Evolutionary conservation across 2,113 vertebrate species (phyloP).

Genomic region (Anhinga rufa): DNA sequence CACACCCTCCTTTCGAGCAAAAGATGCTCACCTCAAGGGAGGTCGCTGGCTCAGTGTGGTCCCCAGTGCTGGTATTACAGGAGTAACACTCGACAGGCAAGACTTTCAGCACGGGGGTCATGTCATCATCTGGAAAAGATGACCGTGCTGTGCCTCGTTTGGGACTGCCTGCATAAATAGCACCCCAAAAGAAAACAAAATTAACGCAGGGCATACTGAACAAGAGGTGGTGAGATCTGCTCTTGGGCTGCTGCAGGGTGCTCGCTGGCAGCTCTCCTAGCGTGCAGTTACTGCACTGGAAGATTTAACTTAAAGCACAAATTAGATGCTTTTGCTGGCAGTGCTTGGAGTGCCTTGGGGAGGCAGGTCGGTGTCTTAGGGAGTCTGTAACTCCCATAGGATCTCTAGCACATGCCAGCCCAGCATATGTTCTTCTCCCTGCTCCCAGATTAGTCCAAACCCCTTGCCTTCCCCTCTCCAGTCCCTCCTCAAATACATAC

Average conservation of each 20-base stretch:
- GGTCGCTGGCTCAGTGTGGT: background rate
- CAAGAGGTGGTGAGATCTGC: background rate
- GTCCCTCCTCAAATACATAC: background rate
- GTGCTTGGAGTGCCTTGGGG: background rate
- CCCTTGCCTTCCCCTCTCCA: background rate
- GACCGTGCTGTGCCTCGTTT: background rate
- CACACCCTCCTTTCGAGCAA: background rate
- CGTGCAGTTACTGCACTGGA: background rate
- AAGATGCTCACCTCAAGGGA: background rate
- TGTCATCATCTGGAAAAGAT: background rate
- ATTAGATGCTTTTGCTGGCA: background rate
- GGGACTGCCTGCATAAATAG: background rate
- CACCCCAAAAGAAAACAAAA: background rate
- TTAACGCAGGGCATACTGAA: background rate
- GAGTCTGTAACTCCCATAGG: background rate
- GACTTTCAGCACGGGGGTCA: background rate
- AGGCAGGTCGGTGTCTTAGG: background rate
- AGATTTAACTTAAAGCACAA: background rate
- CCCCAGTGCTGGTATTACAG: background rate
- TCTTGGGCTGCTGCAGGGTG: background rate
- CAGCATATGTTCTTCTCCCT: background rate
- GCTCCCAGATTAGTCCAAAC: background rate
- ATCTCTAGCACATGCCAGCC: background rate
- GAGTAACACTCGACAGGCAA: background rate
- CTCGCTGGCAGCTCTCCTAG: accelerated